These are phyloP conservation scores for Arctocebus calabarensis DNA, from an alignment of 2,797 vertebrate genomes.

Conservation along the genomic window DNA sequence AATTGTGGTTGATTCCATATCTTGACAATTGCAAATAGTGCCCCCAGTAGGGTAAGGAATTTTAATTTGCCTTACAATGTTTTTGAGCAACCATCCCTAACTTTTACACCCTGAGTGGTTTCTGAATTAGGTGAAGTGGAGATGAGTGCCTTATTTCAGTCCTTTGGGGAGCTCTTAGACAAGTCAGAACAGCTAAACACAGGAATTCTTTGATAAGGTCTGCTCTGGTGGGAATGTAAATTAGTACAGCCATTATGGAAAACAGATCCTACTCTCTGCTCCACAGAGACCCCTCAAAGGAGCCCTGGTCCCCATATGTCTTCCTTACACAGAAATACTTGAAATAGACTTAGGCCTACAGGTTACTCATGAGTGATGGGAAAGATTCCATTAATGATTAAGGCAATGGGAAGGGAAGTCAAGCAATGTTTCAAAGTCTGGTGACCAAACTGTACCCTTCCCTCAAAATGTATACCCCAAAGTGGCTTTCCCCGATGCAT, in stretches of 20 bases:
- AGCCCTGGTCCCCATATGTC: not conserved
- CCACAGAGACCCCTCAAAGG: conserved; percentile 2
- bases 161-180: not conserved
- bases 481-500: not conserved
- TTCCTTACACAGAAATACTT: not conserved
- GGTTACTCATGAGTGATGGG: not conserved
- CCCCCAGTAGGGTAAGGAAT: not conserved
- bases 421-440: not conserved
- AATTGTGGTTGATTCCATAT: not conserved
- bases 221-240: not conserved
- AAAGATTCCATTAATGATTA: conserved; percentile 7
- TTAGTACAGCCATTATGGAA: too few species aligned
- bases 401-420: conserved; percentile 3
- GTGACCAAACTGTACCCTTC: not conserved
- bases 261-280: not conserved
- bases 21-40: not conserved
- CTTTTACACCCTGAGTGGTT: not conserved
- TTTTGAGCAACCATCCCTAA: not conserved
- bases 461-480: not conserved
- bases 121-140: conserved; percentile 38
- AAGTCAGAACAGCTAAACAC: not conserved
- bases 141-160: not conserved
- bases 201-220: not conserved
- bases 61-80: conserved; percentile 28
- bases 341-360: conserved; percentile 40